Conservation (phyloP, 2,113 vertebrate genomes). For the Gulo gulo region DNA sequence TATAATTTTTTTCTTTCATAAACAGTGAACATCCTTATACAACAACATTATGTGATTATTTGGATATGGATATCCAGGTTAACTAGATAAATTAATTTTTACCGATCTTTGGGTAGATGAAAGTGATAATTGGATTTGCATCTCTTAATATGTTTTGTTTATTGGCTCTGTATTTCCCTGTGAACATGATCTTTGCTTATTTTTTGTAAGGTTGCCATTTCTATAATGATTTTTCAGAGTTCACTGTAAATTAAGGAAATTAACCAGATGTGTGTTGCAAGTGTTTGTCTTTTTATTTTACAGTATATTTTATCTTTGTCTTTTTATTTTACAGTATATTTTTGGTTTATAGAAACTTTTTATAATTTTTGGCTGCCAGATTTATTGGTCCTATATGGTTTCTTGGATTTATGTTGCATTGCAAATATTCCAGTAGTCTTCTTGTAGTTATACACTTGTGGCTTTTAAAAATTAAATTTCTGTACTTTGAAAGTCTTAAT, state of each 20-base stretch:
- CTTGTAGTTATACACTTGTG: neutral
- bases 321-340: neutral
- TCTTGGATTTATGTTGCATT: neutral
- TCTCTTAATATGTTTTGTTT: neutral
- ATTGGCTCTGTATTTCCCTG: neutral
- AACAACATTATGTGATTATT: neutral
- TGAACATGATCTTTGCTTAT: neutral
- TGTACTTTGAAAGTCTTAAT: slow-evolving; percentile 22
- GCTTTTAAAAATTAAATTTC: neutral
- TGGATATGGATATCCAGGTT: neutral
- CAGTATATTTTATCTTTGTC: neutral
- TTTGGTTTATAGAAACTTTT: neutral
- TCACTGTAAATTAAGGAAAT: slow-evolving; percentile 8
- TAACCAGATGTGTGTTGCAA: neutral
- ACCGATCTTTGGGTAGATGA: neutral
- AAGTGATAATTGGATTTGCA: neutral
- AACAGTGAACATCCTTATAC: neutral
- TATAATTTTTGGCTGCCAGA: neutral
- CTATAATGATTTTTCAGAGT: slow-evolving; percentile 8
- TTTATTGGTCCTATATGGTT: neutral
- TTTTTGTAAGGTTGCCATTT: slow-evolving; percentile 1
- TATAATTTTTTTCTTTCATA: neutral
- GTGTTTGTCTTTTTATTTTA: neutral
- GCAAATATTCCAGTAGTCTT: neutral
- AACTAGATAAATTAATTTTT: neutral